Evolutionary conservation across 2,888 invertebrate genomes (phyloP).

Genomic region (Bedellia somnulentella): DNA sequence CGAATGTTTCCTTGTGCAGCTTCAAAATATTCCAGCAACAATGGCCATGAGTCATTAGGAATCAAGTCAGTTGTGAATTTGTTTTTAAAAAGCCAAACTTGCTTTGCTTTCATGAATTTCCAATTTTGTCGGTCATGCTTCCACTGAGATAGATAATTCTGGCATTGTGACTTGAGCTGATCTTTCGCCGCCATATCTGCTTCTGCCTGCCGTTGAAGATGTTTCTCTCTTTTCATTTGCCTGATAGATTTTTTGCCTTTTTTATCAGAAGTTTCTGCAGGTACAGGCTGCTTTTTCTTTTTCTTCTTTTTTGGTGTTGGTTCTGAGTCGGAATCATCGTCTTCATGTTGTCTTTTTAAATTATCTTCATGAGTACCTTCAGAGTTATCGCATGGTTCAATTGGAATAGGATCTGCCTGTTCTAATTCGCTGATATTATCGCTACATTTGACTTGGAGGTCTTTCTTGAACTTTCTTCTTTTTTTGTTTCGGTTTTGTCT

Average conservation of each 20-base stretch:
- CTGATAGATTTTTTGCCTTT: slow-evolving; percentile 64
- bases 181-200: slow-evolving; percentile 54
- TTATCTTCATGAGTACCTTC: no score
- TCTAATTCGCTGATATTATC: no score
- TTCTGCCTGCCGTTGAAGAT: slow-evolving; percentile 55
- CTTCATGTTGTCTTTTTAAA: slow-evolving; percentile 12
- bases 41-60: slow-evolving; percentile 65
- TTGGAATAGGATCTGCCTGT: no score
- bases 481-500: slow-evolving; percentile 10
- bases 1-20: slow-evolving; percentile 69
- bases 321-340: slow-evolving; percentile 26
- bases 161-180: slow-evolving; percentile 61
- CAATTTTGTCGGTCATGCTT: slow-evolving; percentile 68
- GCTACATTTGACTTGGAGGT: no score
- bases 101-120: slow-evolving; percentile 80
- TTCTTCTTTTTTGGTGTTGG: slow-evolving; percentile 29
- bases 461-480: slow-evolving; percentile 14
- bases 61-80: slow-evolving; percentile 64
- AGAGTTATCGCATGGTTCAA: no score
- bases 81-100: slow-evolving; percentile 74
- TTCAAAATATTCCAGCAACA: slow-evolving; percentile 71
- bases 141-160: slow-evolving; percentile 74
- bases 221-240: slow-evolving; percentile 66
- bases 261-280: slow-evolving; percentile 26
- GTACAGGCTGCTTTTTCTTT: slow-evolving; percentile 26